A percentile compares a stretch with the other conserved stretches of the same genome.
Conservation (phyloP, 2,888 invertebrate species). For the Eumerus sabulonum region DNA sequence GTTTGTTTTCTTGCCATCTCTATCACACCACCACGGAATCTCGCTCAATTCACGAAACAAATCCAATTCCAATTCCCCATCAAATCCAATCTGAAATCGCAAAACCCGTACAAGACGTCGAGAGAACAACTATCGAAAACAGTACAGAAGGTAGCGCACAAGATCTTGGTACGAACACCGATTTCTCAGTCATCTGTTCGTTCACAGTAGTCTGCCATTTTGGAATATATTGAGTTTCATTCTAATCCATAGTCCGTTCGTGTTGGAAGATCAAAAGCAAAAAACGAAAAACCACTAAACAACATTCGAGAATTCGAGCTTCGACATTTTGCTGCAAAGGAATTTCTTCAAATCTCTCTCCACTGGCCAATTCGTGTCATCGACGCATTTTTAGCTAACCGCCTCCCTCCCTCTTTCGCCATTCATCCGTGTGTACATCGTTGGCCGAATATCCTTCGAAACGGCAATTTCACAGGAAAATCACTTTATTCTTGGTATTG, state of each 20-base stretch:
- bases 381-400: no score
- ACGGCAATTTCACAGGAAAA: no score
- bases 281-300: constrained; percentile 27
- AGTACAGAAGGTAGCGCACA: constrained; percentile 32
- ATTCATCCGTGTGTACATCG: no score
- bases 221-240: constrained; percentile 68
- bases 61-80: background rate
- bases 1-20: constrained; percentile 32
- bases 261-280: constrained; percentile 48
- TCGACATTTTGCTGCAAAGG: constrained; percentile 34
- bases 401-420: no score
- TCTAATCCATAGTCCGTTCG: constrained; percentile 43
- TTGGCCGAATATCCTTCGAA: no score
- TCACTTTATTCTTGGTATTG: no score
- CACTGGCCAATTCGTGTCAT: no score
- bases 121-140: constrained; percentile 13
- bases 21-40: background rate
- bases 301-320: constrained; percentile 40
- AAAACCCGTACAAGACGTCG: constrained; percentile 1
- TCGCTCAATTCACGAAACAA: constrained; percentile 7
- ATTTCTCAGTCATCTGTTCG: constrained; percentile 66
- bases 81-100: no score
- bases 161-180: constrained; percentile 28
- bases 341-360: constrained; percentile 37
- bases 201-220: constrained; percentile 64